These are phyloP conservation scores for Cetoscarus ocellatus DNA, from an alignment of 2,797 vertebrate species.

Conservation along the genomic window DNA sequence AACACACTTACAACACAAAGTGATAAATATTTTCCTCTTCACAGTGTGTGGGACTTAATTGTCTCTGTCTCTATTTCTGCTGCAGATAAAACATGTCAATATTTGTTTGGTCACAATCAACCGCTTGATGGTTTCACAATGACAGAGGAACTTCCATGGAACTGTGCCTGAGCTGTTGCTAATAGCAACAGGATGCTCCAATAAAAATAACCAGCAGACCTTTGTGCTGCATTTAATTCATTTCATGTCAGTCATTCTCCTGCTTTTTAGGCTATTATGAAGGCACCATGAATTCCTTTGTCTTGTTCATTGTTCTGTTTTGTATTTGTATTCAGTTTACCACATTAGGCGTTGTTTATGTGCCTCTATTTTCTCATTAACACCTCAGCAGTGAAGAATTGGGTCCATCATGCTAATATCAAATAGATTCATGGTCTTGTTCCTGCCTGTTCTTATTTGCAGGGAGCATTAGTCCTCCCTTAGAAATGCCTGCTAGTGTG, in stretches of 20 bases:
- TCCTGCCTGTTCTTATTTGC: too few species aligned
- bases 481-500: too few species aligned
- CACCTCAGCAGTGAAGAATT: slow-evolving; percentile 1
- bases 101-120: slow-evolving; percentile 1
- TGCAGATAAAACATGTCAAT: not conserved
- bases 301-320: not conserved
- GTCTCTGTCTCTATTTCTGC: too few species aligned
- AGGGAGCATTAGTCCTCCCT: too few species aligned
- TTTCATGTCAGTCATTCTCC: not conserved
- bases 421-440: too few species aligned
- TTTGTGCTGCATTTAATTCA: not conserved
- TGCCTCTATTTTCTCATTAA: slow-evolving; percentile 22
- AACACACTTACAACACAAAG: too few species aligned
- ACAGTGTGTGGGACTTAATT: too few species aligned
- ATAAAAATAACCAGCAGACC: slow-evolving; percentile 8
- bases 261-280: not conserved
- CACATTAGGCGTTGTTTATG: not conserved
- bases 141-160: not conserved
- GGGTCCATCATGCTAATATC: not conserved
- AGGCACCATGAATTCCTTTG: not conserved
- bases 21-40: too few species aligned
- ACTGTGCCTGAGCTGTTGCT: not conserved
- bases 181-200: not conserved
- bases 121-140: not conserved
- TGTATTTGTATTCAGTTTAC: not conserved